phyloP scores from a whole-genome alignment of 2,888 invertebrate genomes.

The Theretra japonica region DNA sequence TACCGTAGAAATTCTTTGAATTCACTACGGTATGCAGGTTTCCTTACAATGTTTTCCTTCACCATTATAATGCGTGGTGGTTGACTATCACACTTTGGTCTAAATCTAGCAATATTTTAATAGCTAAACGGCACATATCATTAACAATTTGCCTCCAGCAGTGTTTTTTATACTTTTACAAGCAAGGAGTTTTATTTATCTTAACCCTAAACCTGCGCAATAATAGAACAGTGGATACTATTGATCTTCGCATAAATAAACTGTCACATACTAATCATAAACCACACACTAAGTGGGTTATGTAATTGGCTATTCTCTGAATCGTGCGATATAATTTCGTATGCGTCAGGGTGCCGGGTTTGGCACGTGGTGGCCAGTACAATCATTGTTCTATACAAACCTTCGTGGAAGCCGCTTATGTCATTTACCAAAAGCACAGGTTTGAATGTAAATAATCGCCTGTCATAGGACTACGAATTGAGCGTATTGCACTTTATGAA shows the following conservation, averaged over 20 bases:
- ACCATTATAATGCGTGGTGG: no score
- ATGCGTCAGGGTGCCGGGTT: slow-evolving; percentile 17
- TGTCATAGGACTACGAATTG: not conserved
- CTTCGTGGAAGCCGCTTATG: slow-evolving; percentile 28
- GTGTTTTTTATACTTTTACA: no score
- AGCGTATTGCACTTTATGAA: slow-evolving; percentile 10
- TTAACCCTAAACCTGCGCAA: no score
- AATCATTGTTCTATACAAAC: slow-evolving; percentile 26
- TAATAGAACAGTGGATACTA: no score
- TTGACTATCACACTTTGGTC: no score
- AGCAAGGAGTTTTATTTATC: no score
- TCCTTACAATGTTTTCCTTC: no score
- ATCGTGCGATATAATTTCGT: slow-evolving; percentile 25
- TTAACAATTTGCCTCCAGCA: no score
- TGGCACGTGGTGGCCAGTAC: slow-evolving; percentile 27
- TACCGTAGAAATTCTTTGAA: no score
- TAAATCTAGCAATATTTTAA: no score
- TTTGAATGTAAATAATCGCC: slow-evolving; percentile 34
- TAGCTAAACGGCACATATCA: no score
- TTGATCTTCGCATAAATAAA: not conserved
- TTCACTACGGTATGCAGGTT: no score
- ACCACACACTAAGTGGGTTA: slow-evolving; percentile 9
- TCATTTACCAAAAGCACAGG: slow-evolving; percentile 15
- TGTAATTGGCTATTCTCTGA: slow-evolving; percentile 23
- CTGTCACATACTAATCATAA: not conserved